Evolutionary conservation across 2,797 vertebrate genomes (phyloP).

Genomic region (Australoheros facetus): DNA sequence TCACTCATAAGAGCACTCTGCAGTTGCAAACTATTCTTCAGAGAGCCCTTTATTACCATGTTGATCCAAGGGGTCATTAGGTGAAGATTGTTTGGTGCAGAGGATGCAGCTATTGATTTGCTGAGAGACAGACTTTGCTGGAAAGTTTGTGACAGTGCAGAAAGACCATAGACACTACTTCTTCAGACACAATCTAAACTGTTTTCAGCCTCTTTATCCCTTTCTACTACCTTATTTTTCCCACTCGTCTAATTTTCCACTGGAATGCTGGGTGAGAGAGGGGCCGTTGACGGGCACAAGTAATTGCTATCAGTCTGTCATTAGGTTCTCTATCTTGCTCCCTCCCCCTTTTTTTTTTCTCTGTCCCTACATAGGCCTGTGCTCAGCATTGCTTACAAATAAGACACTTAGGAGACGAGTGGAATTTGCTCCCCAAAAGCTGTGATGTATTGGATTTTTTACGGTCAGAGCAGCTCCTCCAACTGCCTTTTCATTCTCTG

Average conservation of each 20-base stretch:
- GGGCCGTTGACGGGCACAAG: conserved; percentile 78
- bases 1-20: conserved; percentile 88
- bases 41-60: conserved; percentile 86
- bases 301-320: conserved; percentile 87
- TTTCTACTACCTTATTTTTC: conserved; percentile 70
- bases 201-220: conserved; percentile 57
- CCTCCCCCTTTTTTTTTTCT: conserved; percentile 55
- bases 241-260: conserved; percentile 80
- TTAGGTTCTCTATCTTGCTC: conserved; percentile 76
- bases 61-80: conserved; percentile 82
- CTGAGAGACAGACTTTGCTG: conserved; percentile 65
- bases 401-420: conserved; percentile 85
- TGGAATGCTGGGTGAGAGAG: conserved; percentile 77
- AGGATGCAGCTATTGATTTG: conserved; percentile 81
- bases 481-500: conserved; percentile 91
- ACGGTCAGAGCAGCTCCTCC: conserved; percentile 89
- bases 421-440: conserved; percentile 87
- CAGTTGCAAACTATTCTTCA: conserved; percentile 89
- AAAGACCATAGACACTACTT: conserved; percentile 65
- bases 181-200: conserved; percentile 70
- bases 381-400: conserved; percentile 85
- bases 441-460: conserved; percentile 94
- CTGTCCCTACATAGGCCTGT: conserved; percentile 68
- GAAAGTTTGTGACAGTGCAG: conserved; percentile 71
- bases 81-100: conserved; percentile 70